Conservation (phyloP, 2,888 invertebrate genomes). For the Tachina fera region DNA sequence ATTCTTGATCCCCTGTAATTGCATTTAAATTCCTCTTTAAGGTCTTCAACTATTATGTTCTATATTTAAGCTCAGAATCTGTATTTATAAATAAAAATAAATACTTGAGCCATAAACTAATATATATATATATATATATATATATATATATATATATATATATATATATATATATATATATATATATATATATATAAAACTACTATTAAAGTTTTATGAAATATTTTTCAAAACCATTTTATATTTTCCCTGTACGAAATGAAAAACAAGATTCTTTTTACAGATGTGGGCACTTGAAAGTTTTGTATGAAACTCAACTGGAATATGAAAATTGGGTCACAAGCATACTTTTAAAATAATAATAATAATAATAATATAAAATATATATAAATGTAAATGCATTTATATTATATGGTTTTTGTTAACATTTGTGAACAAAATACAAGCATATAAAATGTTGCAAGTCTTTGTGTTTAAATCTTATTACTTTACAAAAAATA, state of each 20-base stretch:
- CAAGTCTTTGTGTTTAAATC: too few relatives aligned
- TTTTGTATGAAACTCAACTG: slow-evolving; percentile 39
- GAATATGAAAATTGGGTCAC: slow-evolving; percentile 57
- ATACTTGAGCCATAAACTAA: background rate
- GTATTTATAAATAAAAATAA: background rate
- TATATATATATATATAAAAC: too few relatives aligned
- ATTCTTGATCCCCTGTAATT: too few relatives aligned
- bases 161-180: too few relatives aligned
- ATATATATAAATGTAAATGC: background rate
- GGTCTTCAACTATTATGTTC: background rate
- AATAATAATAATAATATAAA: background rate
- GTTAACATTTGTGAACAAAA: background rate
- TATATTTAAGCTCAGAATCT: background rate
- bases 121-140: too few relatives aligned
- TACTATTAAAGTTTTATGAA: background rate
- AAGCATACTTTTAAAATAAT: slow-evolving; percentile 36
- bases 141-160: too few relatives aligned
- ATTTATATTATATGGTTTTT: background rate
- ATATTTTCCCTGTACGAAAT: slow-evolving; percentile 19
- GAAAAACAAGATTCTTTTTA: slow-evolving; percentile 25
- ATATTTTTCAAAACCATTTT: slow-evolving; percentile 20
- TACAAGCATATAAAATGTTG: background rate
- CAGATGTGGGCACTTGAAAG: slow-evolving; percentile 62
- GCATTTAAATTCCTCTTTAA: slow-evolving; percentile 3
- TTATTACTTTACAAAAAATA: too few relatives aligned